Evolutionary conservation across 2,888 invertebrate species (phyloP).

Genomic region (Willowsia nigromaculata): DNA sequence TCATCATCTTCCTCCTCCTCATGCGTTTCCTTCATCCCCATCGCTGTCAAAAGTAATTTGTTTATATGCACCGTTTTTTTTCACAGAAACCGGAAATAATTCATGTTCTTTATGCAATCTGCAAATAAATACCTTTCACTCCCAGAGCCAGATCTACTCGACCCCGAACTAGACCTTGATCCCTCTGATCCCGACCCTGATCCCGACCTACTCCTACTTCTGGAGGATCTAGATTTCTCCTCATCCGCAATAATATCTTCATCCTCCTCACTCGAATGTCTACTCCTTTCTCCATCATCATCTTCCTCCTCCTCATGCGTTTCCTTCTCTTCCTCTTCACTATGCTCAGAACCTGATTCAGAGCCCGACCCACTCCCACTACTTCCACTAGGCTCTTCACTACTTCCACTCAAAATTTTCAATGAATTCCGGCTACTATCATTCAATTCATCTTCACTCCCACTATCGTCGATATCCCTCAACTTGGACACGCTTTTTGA

Average conservation of each 20-base stretch:
- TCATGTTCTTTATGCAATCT: background rate
- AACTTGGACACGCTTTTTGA: constrained; percentile 27
- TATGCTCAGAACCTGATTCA: constrained; percentile 68
- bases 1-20: too few species aligned
- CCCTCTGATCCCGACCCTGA: constrained; percentile 78
- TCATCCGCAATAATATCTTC: constrained; percentile 74
- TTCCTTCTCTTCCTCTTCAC: constrained; percentile 80
- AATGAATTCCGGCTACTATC: constrained; percentile 59
- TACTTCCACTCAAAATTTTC: constrained; percentile 51
- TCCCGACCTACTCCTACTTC: constrained; percentile 82
- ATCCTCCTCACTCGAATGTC: constrained; percentile 69
- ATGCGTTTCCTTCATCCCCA: too few species aligned
- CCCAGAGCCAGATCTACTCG: constrained; percentile 78
- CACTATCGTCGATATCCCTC: constrained; percentile 48
- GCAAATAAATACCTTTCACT: constrained; percentile 84
- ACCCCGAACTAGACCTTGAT: constrained; percentile 76
- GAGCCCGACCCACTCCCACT: constrained; percentile 63
- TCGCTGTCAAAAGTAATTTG: too few species aligned
- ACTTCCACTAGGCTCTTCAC: constrained; percentile 59
- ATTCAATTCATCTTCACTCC: constrained; percentile 54
- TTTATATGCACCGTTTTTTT: too few species aligned
- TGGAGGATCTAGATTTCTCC: constrained; percentile 59
- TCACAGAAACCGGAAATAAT: too few species aligned
- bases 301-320: constrained; percentile 79
- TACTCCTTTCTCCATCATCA: constrained; percentile 77